These are phyloP conservation scores for Diorhabda sublineata DNA, from an alignment of 1,140 invertebrate genomes.

Conservation along the genomic window DNA sequence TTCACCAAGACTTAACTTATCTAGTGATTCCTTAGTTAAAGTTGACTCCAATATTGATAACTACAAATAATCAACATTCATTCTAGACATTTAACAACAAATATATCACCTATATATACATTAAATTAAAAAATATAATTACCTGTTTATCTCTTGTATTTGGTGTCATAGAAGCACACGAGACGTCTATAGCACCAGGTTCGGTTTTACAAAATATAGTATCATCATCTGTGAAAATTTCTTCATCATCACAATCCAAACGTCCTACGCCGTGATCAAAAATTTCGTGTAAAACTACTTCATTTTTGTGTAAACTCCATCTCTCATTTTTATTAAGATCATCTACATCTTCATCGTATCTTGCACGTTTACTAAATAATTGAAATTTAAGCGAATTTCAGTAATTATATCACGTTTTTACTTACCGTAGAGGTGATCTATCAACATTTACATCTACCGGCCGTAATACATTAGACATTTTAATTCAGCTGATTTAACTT, in stretches of 20 bases:
- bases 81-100: not conserved
- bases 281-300: constrained; percentile 34
- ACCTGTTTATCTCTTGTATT: constrained; percentile 32
- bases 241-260: constrained; percentile 34
- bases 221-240: constrained; percentile 28
- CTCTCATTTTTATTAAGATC: constrained; percentile 18
- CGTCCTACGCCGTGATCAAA: constrained; percentile 36
- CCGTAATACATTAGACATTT: constrained; percentile 32
- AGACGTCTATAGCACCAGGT: constrained; percentile 29
- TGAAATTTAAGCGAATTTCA: not conserved
- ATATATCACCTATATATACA: not conserved
- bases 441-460: constrained; percentile 34
- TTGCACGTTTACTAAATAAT: constrained; percentile 32
- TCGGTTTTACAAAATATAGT: constrained; percentile 31
- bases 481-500: constrained; percentile 11
- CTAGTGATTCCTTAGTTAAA: constrained; percentile 32
- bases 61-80: constrained; percentile 20
- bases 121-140: not conserved
- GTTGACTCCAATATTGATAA: constrained; percentile 35
- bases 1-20: constrained; percentile 29
- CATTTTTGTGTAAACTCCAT: constrained; percentile 35
- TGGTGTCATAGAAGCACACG: constrained; percentile 35
- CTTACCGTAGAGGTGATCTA: constrained; percentile 33
- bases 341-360: constrained; percentile 27
- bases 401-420: not conserved